Conservation (phyloP, 2,113 vertebrate genomes). For the Anas platyrhynchos region DNA sequence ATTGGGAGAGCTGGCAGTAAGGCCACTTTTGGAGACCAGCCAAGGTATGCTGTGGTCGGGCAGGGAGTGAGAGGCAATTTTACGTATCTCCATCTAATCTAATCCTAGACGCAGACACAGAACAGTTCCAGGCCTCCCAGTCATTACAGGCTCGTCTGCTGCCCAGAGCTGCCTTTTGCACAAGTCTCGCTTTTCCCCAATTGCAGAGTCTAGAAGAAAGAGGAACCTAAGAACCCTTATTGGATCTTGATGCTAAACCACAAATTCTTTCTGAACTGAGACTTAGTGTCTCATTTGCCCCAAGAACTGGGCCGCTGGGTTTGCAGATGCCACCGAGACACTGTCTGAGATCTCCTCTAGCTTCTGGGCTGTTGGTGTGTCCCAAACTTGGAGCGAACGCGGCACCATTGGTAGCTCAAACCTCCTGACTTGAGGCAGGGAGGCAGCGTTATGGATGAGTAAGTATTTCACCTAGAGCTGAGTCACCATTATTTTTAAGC, state of each 20-base stretch:
- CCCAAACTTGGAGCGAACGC: neutral
- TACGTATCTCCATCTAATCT: neutral
- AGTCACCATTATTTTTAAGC: slow-evolving; percentile 7
- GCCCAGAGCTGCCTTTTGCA: neutral
- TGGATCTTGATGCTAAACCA: neutral
- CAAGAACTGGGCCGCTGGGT: neutral
- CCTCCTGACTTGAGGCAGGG: neutral
- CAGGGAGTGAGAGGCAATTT: neutral
- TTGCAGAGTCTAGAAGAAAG: neutral
- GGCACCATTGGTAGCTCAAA: neutral
- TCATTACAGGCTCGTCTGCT: neutral
- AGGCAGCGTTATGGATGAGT: neutral
- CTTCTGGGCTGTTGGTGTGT: neutral
- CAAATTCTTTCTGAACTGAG: neutral
- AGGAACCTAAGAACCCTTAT: neutral
- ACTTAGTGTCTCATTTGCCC: neutral
- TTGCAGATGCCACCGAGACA: neutral
- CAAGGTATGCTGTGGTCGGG: neutral
- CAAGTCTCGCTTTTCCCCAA: neutral
- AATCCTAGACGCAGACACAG: neutral
- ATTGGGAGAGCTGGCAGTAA: neutral
- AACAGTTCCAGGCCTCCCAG: neutral
- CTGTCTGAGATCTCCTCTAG: neutral
- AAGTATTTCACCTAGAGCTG: slow-evolving; percentile 10
- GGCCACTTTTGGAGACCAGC: neutral